These are phyloP conservation scores for Hemicordylus capensis DNA, from an alignment of 2,113 vertebrate genomes.

Conservation along the genomic window DNA sequence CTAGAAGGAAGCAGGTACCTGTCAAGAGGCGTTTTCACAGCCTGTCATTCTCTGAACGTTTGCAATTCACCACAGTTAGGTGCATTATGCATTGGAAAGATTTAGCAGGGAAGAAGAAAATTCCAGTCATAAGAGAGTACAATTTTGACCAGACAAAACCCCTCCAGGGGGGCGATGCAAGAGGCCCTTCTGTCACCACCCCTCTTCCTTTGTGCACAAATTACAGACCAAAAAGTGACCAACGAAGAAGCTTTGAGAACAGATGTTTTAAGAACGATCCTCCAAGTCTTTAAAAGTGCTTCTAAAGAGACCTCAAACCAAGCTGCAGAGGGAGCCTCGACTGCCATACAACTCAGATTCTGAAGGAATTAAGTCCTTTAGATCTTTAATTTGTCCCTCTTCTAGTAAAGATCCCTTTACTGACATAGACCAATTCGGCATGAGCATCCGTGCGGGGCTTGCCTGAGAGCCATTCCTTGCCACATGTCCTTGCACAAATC, in stretches of 20 bases:
- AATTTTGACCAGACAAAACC: neutral
- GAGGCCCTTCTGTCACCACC: fast-evolving
- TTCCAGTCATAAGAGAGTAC: fast-evolving
- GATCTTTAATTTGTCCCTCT: too few relatives aligned
- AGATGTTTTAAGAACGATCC: neutral
- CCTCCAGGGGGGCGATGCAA: neutral
- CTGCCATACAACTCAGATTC: neutral
- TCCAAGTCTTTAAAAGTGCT: neutral
- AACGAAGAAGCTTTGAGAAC: neutral
- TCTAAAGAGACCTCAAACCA: neutral
- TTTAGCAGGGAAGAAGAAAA: fast-evolving
- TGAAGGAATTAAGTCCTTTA: too few relatives aligned
- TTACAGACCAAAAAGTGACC: fast-evolving
- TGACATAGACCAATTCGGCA: too few relatives aligned
- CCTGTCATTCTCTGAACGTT: fast-evolving
- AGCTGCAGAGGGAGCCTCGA: neutral
- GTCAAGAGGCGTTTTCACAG: neutral
- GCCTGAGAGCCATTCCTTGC: neutral
- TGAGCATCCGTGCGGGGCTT: neutral
- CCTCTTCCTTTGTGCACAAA: neutral
- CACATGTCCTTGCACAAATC: neutral
- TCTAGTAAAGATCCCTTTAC: neutral
- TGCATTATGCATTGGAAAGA: fast-evolving
- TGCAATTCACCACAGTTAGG: fast-evolving
- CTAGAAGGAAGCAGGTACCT: fast-evolving